phyloP scores from a whole-genome alignment of 2,888 invertebrate genomes.

The Eupsilia transversa region DNA sequence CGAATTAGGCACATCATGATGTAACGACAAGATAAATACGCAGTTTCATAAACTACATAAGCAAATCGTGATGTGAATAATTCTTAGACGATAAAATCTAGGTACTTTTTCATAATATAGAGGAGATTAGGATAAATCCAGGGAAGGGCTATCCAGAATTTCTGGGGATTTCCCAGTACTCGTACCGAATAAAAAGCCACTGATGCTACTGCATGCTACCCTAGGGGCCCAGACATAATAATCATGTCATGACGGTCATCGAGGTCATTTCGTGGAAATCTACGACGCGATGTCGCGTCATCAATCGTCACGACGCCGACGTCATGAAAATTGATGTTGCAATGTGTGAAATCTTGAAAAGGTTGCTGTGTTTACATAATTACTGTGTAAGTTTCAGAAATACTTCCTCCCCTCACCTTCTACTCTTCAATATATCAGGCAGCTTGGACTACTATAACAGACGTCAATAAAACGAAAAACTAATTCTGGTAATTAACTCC shows the following conservation, averaged over 20 bases:
- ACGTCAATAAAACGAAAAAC: background rate
- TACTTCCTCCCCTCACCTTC: background rate
- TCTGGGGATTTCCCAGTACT: background rate
- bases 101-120: background rate
- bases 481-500: slow-evolving; percentile 2
- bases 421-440: background rate
- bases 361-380: background rate
- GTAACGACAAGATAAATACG: background rate
- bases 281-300: background rate
- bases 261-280: background rate
- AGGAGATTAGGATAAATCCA: too few relatives aligned
- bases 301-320: background rate
- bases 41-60: background rate
- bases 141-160: too few relatives aligned
- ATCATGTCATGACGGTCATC: background rate
- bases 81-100: background rate
- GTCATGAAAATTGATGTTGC: background rate
- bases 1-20: background rate
- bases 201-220: too few relatives aligned
- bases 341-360: background rate
- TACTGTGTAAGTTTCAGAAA: background rate
- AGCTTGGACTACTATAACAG: background rate
- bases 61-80: background rate
- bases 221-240: background rate
- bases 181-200: background rate